phyloP scores from a whole-genome alignment of 2,797 vertebrate species.

The Esox lucius region DNA sequence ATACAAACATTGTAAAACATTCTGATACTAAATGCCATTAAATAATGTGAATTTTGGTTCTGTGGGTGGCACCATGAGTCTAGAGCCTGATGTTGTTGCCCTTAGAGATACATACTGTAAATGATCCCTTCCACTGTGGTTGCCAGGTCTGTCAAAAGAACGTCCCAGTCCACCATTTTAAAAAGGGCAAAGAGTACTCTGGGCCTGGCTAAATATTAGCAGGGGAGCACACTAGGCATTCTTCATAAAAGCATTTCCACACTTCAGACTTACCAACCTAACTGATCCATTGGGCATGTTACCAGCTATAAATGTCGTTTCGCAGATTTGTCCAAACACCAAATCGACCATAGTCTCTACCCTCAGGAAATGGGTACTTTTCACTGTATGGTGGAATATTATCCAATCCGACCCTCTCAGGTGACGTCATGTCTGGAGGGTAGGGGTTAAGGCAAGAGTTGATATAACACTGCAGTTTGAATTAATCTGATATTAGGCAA shows the following conservation, averaged over 20 bases:
- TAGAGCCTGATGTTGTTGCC: not conserved
- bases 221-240: not conserved
- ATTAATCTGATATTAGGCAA: not conserved
- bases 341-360: not conserved
- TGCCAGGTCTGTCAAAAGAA: slow-evolving; percentile 19
- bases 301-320: too few relatives aligned
- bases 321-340: not conserved
- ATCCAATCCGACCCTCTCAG: not conserved
- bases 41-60: not conserved
- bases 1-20: not conserved
- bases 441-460: not conserved
- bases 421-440: not conserved
- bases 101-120: slow-evolving; percentile 20
- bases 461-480: not conserved
- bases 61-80: not conserved
- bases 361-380: not conserved
- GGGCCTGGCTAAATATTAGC: not conserved
- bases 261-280: not conserved
- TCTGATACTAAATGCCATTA: not conserved
- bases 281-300: too few relatives aligned
- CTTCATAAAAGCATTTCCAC: not conserved
- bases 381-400: not conserved
- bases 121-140: slow-evolving; percentile 36
- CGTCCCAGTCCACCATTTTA: slow-evolving; percentile 7
- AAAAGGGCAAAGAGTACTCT: not conserved